Evolutionary conservation across 2,888 invertebrate genomes (phyloP).

Genomic region (Pyrrhosoma nymphula): DNA sequence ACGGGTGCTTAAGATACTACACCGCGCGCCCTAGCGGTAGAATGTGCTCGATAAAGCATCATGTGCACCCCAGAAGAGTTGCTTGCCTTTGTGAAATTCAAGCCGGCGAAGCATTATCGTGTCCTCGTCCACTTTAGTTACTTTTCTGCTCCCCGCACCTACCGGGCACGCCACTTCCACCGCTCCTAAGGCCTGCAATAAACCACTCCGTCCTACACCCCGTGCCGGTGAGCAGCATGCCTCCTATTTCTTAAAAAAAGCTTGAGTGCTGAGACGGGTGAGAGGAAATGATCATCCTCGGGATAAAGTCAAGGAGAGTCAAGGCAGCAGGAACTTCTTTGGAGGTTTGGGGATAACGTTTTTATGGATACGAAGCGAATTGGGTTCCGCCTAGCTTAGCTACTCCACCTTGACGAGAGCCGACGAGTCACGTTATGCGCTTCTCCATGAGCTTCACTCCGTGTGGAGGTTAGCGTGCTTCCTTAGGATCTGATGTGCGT

Average conservation of each 20-base stretch:
- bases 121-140: not conserved
- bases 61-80: not conserved
- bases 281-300: not conserved
- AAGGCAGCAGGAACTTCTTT: not conserved
- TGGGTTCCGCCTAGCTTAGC: not conserved
- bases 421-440: no score
- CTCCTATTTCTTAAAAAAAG: not conserved
- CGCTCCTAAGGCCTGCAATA: not conserved
- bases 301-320: not conserved
- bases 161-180: not conserved
- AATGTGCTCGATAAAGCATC: not conserved
- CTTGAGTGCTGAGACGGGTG: not conserved
- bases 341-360: not conserved
- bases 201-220: not conserved
- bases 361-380: not conserved
- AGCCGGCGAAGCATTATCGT: slow-evolving; percentile 10
- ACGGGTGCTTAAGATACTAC: not conserved
- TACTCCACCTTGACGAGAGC: not conserved
- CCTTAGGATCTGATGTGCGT: no score
- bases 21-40: not conserved
- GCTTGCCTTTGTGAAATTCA: slow-evolving; percentile 39
- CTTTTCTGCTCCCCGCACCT: not conserved
- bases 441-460: no score
- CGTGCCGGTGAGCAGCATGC: not conserved
- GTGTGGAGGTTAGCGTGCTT: no score